A percentile compares a stretch with the other conserved stretches of the same genome.
Evolutionary conservation across 2,797 vertebrate genomes (phyloP).

Genomic region (Hydrophis major): DNA sequence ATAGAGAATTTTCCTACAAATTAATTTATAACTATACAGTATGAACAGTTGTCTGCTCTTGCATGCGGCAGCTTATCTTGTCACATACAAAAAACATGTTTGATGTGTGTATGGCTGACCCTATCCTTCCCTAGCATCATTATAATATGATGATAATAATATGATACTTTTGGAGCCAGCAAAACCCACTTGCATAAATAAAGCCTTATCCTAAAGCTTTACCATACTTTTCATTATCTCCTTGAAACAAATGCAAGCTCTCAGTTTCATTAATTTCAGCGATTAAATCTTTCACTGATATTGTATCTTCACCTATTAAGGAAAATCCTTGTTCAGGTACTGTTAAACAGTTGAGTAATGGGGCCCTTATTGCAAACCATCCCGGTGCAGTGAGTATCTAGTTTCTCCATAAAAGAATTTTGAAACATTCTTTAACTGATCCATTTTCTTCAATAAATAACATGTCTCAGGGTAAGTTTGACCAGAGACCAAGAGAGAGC

Average conservation of each 20-base stretch:
- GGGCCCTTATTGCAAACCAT: neutral
- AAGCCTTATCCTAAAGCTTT: neutral
- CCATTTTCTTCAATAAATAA: slow-evolving; percentile 16
- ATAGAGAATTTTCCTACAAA: neutral
- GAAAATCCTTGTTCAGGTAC: neutral
- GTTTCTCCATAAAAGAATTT: slow-evolving; percentile 17
- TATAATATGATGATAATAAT: neutral
- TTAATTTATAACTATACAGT: neutral
- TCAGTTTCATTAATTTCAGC: neutral
- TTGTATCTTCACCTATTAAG: neutral
- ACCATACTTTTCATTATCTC: neutral
- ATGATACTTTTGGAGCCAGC: neutral
- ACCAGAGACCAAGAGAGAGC: slow-evolving; percentile 11
- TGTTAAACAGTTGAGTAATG: slow-evolving; percentile 10
- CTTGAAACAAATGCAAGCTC: neutral
- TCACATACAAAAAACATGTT: neutral
- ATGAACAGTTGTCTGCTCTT: neutral
- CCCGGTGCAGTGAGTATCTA: neutral
- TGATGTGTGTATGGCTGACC: neutral
- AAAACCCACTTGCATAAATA: neutral
- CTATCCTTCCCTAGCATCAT: neutral
- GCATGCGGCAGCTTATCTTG: neutral
- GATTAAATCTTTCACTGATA: neutral
- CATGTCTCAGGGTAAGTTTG: neutral
- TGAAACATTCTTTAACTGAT: slow-evolving; percentile 4